Percentiles rank a stretch among this genome's conserved stretches.
phyloP scores from a whole-genome alignment of 2,113 vertebrate genomes.

The Proteles cristata region DNA sequence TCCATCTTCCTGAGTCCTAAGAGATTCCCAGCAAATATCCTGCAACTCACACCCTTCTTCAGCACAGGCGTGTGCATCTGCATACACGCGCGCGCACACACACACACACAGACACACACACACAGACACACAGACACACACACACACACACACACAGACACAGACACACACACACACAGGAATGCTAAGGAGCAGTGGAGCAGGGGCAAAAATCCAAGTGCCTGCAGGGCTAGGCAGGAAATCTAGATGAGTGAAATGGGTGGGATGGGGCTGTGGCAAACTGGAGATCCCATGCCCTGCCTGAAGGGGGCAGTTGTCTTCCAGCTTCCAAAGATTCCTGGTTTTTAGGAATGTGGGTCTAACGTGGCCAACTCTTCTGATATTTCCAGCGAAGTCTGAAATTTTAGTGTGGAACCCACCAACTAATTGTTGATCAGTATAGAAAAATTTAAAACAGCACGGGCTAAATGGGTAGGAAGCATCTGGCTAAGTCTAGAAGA shows the following conservation, averaged over 20 bases:
- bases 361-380: neutral
- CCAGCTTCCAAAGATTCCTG: neutral
- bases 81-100: no score
- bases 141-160: no score
- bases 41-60: neutral
- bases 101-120: no score
- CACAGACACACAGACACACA: no score
- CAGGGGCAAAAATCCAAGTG: neutral
- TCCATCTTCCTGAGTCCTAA: neutral
- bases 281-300: constrained; percentile 44
- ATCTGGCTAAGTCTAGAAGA: neutral
- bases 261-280: neutral
- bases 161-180: no score
- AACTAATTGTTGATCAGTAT: neutral
- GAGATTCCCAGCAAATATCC: neutral
- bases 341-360: neutral
- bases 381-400: neutral
- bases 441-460: neutral
- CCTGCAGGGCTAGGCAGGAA: neutral
- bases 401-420: neutral
- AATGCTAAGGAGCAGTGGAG: neutral
- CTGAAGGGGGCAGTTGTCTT: constrained; percentile 66
- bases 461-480: neutral
- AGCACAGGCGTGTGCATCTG: neutral
- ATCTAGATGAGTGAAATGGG: neutral